Conservation (phyloP, 2,797 vertebrate species). For the Clarias fuscus region DNA sequence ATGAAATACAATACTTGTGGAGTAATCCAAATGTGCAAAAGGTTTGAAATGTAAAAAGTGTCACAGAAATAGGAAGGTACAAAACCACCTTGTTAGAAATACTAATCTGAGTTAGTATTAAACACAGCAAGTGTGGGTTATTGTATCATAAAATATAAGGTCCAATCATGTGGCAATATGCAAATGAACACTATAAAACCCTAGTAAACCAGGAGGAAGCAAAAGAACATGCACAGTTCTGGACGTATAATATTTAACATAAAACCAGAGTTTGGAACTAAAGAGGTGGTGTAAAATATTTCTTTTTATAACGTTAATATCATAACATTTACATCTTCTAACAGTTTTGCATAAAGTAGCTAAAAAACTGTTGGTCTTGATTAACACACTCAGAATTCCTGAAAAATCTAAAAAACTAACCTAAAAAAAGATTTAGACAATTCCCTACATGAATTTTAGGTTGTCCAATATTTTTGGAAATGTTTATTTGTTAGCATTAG, state of each 20-base stretch:
- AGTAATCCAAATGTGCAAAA: not conserved
- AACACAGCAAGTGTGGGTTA: not conserved
- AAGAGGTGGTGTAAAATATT: not conserved
- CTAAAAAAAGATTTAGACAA: not conserved
- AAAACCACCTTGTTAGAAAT: not conserved
- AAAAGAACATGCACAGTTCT: not conserved
- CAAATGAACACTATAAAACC: not conserved
- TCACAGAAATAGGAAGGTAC: not conserved
- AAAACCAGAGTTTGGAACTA: not conserved
- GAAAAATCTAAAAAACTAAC: not conserved
- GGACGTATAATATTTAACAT: not conserved
- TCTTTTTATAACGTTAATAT: not conserved
- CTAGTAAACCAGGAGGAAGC: not conserved
- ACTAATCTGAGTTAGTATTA: not conserved
- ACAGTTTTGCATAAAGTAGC: not conserved
- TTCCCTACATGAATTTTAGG: no score
- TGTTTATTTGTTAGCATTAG: no score
- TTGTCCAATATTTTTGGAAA: no score
- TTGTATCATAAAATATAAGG: constrained; percentile 2
- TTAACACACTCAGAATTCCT: not conserved
- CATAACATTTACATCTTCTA: not conserved
- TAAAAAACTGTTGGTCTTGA: not conserved
- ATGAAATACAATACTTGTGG: not conserved
- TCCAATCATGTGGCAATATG: not conserved
- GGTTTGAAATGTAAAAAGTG: not conserved